Conservation (phyloP, 2,888 invertebrate genomes). For the Atethmia centrago region DNA sequence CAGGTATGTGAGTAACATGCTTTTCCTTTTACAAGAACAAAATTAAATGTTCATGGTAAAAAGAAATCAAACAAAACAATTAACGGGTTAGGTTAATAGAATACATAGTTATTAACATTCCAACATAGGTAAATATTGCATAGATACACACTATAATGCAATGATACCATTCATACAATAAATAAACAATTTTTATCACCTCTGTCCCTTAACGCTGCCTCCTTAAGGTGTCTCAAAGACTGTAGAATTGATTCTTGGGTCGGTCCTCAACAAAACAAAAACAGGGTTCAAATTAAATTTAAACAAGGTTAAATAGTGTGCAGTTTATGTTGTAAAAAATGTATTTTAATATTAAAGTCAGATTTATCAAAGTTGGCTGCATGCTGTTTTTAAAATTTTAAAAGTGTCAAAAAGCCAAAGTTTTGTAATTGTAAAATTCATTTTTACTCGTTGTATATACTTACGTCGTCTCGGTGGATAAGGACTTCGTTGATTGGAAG, state of each 20-base stretch:
- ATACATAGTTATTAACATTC: slow-evolving; percentile 54
- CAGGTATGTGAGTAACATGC: slow-evolving; percentile 50
- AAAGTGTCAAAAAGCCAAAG: slow-evolving; percentile 55
- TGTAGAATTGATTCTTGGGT: slow-evolving; percentile 84
- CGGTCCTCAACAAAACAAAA: slow-evolving; percentile 82
- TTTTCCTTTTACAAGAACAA: slow-evolving; percentile 49
- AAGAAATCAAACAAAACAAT: slow-evolving; percentile 35
- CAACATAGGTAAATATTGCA: slow-evolving; percentile 58
- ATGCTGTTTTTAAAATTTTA: slow-evolving; percentile 54
- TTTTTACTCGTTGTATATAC: slow-evolving; percentile 78
- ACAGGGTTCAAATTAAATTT: slow-evolving; percentile 76
- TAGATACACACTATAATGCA: slow-evolving; percentile 59
- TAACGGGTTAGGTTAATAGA: slow-evolving; percentile 47
- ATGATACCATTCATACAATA: slow-evolving; percentile 72
- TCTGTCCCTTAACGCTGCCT: slow-evolving; percentile 82
- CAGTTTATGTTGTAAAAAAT: slow-evolving; percentile 67
- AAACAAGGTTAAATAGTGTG: slow-evolving; percentile 66
- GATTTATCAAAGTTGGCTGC: slow-evolving; percentile 59
- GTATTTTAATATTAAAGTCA: slow-evolving; percentile 56
- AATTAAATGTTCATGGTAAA: slow-evolving; percentile 40
- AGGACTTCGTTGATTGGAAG: slow-evolving; percentile 96
- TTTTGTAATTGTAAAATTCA: slow-evolving; percentile 30
- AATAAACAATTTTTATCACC: slow-evolving; percentile 77
- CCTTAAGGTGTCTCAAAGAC: slow-evolving; percentile 83
- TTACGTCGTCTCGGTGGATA: slow-evolving; percentile 96